A percentile compares a stretch with the other conserved stretches of the same genome.
These are phyloP conservation scores for Trachelus iudaicus DNA, from an alignment of 2,888 invertebrate species.

Conservation along the genomic window DNA sequence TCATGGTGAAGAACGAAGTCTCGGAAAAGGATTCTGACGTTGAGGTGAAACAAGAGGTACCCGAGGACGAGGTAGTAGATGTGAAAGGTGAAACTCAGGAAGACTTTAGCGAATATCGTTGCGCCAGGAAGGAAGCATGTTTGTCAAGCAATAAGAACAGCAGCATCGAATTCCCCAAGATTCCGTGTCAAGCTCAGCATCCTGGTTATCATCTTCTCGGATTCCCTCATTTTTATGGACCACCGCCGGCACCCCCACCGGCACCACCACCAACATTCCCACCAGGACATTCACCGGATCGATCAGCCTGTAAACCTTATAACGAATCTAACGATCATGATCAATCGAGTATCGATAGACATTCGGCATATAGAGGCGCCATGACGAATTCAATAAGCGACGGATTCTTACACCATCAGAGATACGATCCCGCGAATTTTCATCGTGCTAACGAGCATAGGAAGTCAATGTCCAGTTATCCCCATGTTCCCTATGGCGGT, in stretches of 20 bases:
- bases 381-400: not conserved
- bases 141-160: not conserved
- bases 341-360: constrained; percentile 30
- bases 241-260: constrained; percentile 17
- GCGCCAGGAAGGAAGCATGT: not conserved
- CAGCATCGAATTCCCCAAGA: constrained; percentile 29
- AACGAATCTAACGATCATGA: constrained; percentile 30
- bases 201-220: constrained; percentile 36
- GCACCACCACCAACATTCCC: constrained; percentile 28
- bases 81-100: constrained; percentile 39
- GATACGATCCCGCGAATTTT: constrained; percentile 30
- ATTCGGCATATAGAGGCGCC: constrained; percentile 7
- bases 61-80: constrained; percentile 24
- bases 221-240: constrained; percentile 47
- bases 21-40: constrained; percentile 33
- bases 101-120: constrained; percentile 27
- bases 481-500: constrained; percentile 30
- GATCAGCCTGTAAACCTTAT: constrained; percentile 24
- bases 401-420: constrained; percentile 23
- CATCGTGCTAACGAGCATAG: constrained; percentile 25
- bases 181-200: constrained; percentile 25
- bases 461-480: constrained; percentile 23
- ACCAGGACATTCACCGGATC: constrained; percentile 21
- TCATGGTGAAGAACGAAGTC: constrained; percentile 34
- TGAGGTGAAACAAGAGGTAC: constrained; percentile 46